These are phyloP conservation scores for Stenoptilia bipunctidactyla DNA, from an alignment of 2,888 invertebrate species.

Conservation along the genomic window DNA sequence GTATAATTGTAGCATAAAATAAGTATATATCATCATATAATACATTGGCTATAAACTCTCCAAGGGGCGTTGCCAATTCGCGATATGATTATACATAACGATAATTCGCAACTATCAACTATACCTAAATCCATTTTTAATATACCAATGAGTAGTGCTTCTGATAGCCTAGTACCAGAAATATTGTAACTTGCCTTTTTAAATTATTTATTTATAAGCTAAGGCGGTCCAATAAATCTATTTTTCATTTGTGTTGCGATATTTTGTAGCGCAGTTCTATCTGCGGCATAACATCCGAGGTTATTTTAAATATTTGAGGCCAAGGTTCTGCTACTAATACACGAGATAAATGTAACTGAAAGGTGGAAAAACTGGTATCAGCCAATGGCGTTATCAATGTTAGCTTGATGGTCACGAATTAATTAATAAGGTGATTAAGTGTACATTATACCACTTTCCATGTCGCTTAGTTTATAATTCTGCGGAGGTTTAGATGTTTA, in stretches of 20 bases:
- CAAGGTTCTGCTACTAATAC: constrained; percentile 58
- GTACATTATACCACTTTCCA: background rate
- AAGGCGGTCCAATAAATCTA: too few relatives aligned
- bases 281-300: constrained; percentile 46
- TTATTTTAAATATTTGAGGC: constrained; percentile 47
- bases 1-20: too few relatives aligned
- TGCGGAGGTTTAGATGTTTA: constrained; percentile 15
- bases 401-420: background rate
- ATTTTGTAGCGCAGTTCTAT: constrained; percentile 52
- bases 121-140: background rate
- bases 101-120: constrained; percentile 8
- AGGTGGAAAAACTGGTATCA: constrained; percentile 33
- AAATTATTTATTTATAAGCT: too few relatives aligned
- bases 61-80: constrained; percentile 51
- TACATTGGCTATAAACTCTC: constrained; percentile 45
- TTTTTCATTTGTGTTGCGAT: constrained; percentile 43
- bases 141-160: constrained; percentile 19
- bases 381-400: constrained; percentile 3
- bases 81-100: constrained; percentile 22
- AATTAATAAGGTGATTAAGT: background rate
- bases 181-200: too few relatives aligned
- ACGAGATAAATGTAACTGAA: constrained; percentile 17
- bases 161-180: constrained; percentile 36
- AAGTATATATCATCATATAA: too few relatives aligned
- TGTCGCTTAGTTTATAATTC: background rate